Percentiles rank a stretch among this genome's conserved stretches.
Evolutionary conservation across 2,888 invertebrate species (phyloP).

Genomic region (Calliscelio sp.): DNA sequence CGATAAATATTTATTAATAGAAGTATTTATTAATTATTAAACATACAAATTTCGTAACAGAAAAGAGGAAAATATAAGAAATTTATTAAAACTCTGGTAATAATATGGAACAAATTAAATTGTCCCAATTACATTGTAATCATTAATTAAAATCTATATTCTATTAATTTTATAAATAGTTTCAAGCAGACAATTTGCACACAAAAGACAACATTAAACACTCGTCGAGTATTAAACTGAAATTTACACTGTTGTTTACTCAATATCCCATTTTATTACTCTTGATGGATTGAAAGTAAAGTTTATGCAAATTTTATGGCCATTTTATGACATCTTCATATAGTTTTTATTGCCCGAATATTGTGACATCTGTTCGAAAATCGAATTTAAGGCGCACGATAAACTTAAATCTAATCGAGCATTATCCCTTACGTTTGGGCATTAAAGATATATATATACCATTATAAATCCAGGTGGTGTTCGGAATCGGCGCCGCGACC

Average conservation of each 20-base stretch:
- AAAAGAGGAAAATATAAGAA: too few relatives aligned
- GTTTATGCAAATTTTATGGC: slow-evolving; percentile 34
- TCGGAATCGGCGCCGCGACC: slow-evolving; percentile 96
- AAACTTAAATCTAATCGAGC: slow-evolving; percentile 56
- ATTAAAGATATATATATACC: slow-evolving; percentile 87
- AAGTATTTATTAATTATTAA: too few relatives aligned
- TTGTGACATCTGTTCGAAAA: slow-evolving; percentile 39
- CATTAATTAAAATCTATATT: too few relatives aligned
- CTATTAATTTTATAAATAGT: too few relatives aligned
- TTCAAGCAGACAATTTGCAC: too few relatives aligned
- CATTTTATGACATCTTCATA: slow-evolving; percentile 51
- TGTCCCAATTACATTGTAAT: too few relatives aligned
- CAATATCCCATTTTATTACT: slow-evolving; percentile 30
- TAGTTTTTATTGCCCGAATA: slow-evolving; percentile 46
- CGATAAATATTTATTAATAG: too few relatives aligned
- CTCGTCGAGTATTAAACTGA: not conserved
- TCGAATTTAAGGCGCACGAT: slow-evolving; percentile 43
- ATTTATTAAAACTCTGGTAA: too few relatives aligned
- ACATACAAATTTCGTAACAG: too few relatives aligned
- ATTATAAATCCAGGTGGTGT: slow-evolving; percentile 96
- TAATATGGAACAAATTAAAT: too few relatives aligned
- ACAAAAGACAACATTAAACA: too few relatives aligned
- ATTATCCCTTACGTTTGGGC: slow-evolving; percentile 27
- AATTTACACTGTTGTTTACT: slow-evolving; percentile 23
- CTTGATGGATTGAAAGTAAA: slow-evolving; percentile 40